These are phyloP conservation scores for Pterobdella sp. DNA, from an alignment of 2,888 invertebrate genomes.

Conservation along the genomic window DNA sequence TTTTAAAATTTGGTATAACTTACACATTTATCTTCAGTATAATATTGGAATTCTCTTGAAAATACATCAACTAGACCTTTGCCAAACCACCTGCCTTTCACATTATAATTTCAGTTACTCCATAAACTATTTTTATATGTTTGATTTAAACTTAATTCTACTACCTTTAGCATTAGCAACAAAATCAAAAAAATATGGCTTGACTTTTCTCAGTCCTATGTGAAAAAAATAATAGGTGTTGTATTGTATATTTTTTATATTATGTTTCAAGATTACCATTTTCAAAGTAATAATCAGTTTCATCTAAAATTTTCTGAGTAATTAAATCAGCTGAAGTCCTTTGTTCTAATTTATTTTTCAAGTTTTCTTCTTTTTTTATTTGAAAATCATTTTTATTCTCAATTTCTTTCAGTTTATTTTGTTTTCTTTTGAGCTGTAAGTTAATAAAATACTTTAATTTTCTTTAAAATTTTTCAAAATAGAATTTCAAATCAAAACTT, in stretches of 20 bases:
- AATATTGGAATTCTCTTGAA: slow-evolving; percentile 77
- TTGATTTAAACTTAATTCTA: too few relatives aligned
- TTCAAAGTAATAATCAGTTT: slow-evolving; percentile 37
- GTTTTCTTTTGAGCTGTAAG: slow-evolving; percentile 7
- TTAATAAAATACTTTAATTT: too few relatives aligned
- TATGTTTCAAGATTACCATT: slow-evolving; percentile 32
- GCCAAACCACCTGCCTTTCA: slow-evolving; percentile 86
- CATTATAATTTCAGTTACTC: too few relatives aligned
- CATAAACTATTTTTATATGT: too few relatives aligned
- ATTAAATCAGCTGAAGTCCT: slow-evolving; percentile 14
- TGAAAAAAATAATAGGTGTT: slow-evolving; percentile 24
- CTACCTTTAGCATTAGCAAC: slow-evolving; percentile 87
- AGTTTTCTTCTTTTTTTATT: neutral
- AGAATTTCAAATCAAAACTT: too few relatives aligned
- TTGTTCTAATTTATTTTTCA: neutral
- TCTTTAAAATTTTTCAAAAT: too few relatives aligned
- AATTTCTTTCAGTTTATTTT: slow-evolving; percentile 10
- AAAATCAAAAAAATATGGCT: slow-evolving; percentile 92
- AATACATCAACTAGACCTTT: slow-evolving; percentile 85
- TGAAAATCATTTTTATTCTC: neutral
- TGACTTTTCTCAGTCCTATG: slow-evolving; percentile 84
- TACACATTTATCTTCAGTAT: slow-evolving; percentile 50
- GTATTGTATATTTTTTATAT: neutral
- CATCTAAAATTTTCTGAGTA: slow-evolving; percentile 25
- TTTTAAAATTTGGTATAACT: slow-evolving; percentile 33